These are phyloP conservation scores for Reticulitermes speratus DNA, from an alignment of 1,140 invertebrate genomes.

Conservation along the genomic window DNA sequence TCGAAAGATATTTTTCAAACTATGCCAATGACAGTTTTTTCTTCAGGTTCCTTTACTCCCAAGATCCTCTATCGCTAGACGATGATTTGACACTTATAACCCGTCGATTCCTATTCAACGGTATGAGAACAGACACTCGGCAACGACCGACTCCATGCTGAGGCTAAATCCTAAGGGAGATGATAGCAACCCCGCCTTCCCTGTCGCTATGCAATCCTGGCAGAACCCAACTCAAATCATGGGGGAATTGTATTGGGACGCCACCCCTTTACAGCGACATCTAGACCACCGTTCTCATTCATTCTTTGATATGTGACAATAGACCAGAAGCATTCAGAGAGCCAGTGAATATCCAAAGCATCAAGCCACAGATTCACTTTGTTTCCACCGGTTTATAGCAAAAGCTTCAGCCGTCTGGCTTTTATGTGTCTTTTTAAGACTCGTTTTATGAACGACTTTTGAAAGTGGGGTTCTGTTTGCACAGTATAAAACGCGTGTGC, in stretches of 20 bases:
- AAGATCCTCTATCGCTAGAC: neutral
- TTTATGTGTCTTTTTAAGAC: neutral
- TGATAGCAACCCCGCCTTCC: no score
- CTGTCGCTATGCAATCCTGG: neutral
- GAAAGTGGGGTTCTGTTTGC: neutral
- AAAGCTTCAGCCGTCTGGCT: neutral
- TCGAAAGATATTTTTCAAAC: no score
- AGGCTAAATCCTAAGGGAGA: no score
- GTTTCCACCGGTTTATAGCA: neutral
- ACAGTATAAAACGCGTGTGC: neutral
- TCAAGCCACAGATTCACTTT: neutral
- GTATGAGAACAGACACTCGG: neutral
- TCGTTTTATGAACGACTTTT: neutral
- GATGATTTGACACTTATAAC: neutral
- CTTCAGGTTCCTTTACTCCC: no score
- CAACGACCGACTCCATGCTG: neutral
- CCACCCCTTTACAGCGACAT: neutral
- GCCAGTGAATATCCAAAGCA: slow-evolving; percentile 4
- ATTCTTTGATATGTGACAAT: neutral
- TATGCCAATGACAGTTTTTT: no score
- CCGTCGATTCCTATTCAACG: neutral
- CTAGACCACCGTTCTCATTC: neutral
- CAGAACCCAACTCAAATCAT: neutral
- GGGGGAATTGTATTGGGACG: neutral
- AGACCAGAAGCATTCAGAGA: neutral